phyloP scores from a whole-genome alignment of 2,888 invertebrate species.

The Papilio elwesi region DNA sequence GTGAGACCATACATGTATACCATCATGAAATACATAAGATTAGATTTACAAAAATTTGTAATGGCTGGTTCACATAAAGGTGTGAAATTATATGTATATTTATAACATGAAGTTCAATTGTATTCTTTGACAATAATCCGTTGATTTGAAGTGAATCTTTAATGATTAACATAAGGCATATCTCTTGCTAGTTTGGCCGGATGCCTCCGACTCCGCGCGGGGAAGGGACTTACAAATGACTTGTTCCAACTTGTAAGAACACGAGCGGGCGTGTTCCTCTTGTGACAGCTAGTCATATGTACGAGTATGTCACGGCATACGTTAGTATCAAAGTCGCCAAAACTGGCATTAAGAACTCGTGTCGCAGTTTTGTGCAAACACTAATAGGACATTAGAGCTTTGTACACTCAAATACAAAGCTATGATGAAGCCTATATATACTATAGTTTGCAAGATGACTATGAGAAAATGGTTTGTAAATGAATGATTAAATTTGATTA shows the following conservation, averaged over 20 bases:
- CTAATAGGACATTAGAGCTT: too few relatives aligned
- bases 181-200: not conserved
- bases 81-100: not conserved
- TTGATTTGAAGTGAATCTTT: not conserved
- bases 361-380: not conserved
- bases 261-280: not conserved
- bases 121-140: too few relatives aligned
- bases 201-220: not conserved
- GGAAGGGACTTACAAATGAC: slow-evolving; percentile 5
- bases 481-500: too few relatives aligned
- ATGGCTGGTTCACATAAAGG: not conserved
- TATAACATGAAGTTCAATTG: not conserved
- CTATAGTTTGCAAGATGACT: too few relatives aligned
- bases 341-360: not conserved
- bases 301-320: too few relatives aligned
- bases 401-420: too few relatives aligned
- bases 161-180: slow-evolving; percentile 5
- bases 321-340: not conserved
- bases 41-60: not conserved
- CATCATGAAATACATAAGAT: too few relatives aligned
- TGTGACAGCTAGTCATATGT: not conserved
- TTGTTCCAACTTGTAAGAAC: slow-evolving; percentile 8
- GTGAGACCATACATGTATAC: too few relatives aligned
- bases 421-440: too few relatives aligned
- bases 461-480: too few relatives aligned